Evolutionary conservation across 2,113 vertebrate genomes (phyloP).

Genomic region (Marmota flaviventris): DNA sequence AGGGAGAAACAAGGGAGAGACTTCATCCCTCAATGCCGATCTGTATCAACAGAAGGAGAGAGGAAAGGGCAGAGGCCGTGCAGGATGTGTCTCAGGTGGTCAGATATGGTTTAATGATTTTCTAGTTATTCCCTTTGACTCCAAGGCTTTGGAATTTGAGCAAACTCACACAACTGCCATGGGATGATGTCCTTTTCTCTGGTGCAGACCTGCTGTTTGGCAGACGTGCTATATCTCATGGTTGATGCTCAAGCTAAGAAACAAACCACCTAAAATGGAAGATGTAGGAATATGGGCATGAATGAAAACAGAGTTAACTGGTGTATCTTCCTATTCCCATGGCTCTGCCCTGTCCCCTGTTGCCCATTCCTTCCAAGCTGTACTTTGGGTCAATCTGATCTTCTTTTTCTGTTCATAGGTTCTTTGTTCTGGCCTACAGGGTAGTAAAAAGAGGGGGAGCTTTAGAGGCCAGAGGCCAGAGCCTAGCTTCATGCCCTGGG

Average conservation of each 20-base stretch:
- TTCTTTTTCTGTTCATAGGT: neutral
- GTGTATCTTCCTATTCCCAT: neutral
- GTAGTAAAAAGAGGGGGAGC: neutral
- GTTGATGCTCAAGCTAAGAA: neutral
- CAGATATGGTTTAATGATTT: rapidly evolving
- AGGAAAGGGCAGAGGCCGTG: neutral
- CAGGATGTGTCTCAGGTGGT: neutral
- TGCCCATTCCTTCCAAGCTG: neutral
- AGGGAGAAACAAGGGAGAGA: neutral
- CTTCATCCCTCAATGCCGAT: neutral
- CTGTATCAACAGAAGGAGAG: neutral
- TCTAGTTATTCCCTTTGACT: neutral
- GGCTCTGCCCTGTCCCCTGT: neutral
- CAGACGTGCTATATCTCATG: neutral
- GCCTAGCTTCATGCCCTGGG: neutral
- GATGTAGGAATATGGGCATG: neutral
- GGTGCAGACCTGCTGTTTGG: neutral
- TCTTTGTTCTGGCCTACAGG: neutral
- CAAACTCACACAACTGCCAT: neutral
- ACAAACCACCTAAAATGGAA: neutral
- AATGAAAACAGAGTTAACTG: neutral
- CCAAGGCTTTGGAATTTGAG: neutral
- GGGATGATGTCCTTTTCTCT: neutral
- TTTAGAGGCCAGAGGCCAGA: neutral
- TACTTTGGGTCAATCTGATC: neutral